Evolutionary conservation across 2,113 vertebrate species (phyloP), one percentile per base, ranked within the genome.

Genomic region (Melozone crissalis): DNA sequence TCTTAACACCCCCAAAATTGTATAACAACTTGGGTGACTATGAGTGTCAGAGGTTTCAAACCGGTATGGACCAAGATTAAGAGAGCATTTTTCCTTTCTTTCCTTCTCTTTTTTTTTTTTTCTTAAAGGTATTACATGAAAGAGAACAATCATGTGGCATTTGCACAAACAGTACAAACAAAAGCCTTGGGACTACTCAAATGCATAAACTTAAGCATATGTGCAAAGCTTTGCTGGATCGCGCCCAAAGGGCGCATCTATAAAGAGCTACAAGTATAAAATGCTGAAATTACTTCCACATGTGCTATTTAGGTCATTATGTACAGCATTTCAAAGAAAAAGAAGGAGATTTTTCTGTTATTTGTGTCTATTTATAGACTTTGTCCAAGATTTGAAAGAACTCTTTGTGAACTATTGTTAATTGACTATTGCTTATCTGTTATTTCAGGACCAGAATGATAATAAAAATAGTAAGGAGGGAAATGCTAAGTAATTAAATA

Each of bases 201-300:
- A 83, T 90, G 58, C 46, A 95, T 90, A 85, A 94, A 94, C 55
- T 95, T 91, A 74, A 96, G 75, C 63, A 89, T 87, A 85, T 91
- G 87, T 87, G 84, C 77, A 95, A 95, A 84, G 85, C 81, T 88
- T 69, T 69, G 35, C 54, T 89, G 91, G 87, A 91, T 91, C 89
- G 74, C 0, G 14, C 82, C 91, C 81, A 95, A 93, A 95, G 81
- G 75, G 84, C 8, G 13, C 71, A 82, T 93, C 74, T 91, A 65
- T 94, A 79, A 94, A 95, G 91, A 85, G 39, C 51, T 93, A 46
- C 49, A 94, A 89, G 39, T 91, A 85, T 71, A 77, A 94, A 93
- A 91, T 87, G 79, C 35, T 55, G 78, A 93, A 93, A 95, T 95
- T 85, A 62, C 88, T 96, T 95, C 74, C 94, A 91, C 27, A 62